Percentiles rank a stretch among this genome's conserved stretches.
These are phyloP conservation scores for Nipponacmea schrenckii DNA, from an alignment of 2,888 invertebrate species.

Conservation along the genomic window DNA sequence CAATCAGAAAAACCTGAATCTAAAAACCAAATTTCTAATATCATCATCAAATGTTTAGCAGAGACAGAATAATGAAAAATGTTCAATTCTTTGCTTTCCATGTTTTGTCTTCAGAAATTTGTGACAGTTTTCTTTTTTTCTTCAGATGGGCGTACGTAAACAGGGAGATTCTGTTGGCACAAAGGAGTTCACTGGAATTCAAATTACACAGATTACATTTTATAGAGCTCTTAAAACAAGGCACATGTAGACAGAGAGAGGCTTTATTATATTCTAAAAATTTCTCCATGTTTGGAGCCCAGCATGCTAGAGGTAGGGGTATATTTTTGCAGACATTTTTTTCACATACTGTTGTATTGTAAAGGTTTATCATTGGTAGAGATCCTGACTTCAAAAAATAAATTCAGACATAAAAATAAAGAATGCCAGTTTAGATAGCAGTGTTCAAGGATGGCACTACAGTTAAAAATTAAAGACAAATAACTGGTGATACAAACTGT, in stretches of 20 bases:
- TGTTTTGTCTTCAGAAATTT: too few species aligned
- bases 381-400: not conserved
- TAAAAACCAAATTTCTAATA: too few species aligned
- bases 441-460: too few species aligned
- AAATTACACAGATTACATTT: conserved; percentile 84
- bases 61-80: too few species aligned
- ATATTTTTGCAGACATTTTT: not conserved
- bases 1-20: too few species aligned
- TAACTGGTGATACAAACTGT: too few species aligned
- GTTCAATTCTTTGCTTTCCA: too few species aligned
- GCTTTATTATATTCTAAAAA: conserved; percentile 86
- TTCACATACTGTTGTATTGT: too few species aligned
- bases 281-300: conserved; percentile 83
- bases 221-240: conserved; percentile 78
- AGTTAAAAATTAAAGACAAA: too few species aligned
- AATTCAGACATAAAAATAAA: not conserved
- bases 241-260: conserved; percentile 79
- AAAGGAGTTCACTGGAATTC: conserved; percentile 78
- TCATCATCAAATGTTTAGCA: too few species aligned
- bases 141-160: conserved; percentile 82
- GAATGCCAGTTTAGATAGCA: too few species aligned
- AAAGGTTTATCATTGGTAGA: too few species aligned
- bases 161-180: conserved; percentile 77
- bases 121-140: conserved; percentile 1
- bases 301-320: conserved; percentile 78